A percentile compares a stretch with the other conserved stretches of the same genome.
phyloP scores from a whole-genome alignment of 1,140 invertebrate species.

The Mylabris phalerata region DNA sequence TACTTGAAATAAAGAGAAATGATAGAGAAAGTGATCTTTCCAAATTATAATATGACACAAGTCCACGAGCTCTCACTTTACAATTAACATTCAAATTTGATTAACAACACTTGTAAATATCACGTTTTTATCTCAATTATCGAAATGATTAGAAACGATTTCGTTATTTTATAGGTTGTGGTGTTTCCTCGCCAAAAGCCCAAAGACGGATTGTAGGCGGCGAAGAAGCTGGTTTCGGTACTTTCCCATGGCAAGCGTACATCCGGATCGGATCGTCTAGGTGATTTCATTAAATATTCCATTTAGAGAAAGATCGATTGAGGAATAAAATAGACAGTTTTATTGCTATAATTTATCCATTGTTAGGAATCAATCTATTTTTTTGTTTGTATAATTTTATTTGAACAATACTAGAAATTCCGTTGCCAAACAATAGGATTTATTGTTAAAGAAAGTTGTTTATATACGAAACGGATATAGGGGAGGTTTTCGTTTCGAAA shows the following conservation, averaged over 20 bases:
- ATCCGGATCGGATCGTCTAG: constrained; percentile 80
- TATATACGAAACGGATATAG: no score
- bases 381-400: no score
- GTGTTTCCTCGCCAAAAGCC: constrained; percentile 71
- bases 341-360: no score
- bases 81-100: background rate
- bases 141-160: background rate
- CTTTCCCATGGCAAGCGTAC: constrained; percentile 94
- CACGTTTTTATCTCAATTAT: background rate
- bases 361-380: no score
- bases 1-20: background rate
- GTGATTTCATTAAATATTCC: constrained; percentile 37
- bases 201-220: constrained; percentile 88
- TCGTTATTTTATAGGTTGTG: constrained; percentile 60
- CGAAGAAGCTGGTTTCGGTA: constrained; percentile 87
- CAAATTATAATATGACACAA: background rate
- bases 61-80: no score
- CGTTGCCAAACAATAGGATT: no score
- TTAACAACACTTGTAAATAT: background rate
- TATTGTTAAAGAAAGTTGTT: no score
- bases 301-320: background rate
- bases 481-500: no score
- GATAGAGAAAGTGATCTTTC: constrained; percentile 10
- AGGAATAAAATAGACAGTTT: no score
- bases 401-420: no score